Evolutionary conservation across 2,888 invertebrate species (phyloP).

Genomic region (Dichetophora obliterata): DNA sequence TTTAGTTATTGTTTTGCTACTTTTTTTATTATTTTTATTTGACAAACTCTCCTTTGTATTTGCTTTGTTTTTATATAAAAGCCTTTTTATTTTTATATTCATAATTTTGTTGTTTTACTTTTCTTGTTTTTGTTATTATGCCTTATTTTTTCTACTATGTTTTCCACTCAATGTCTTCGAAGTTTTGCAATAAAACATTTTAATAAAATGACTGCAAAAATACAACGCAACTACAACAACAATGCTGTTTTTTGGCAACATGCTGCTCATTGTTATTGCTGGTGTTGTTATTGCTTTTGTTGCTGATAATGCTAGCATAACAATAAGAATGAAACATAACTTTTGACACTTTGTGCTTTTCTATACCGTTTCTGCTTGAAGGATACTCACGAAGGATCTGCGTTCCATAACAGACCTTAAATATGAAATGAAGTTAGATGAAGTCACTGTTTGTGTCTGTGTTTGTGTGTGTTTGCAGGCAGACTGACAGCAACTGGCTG

Average conservation of each 20-base stretch:
- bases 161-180: constrained; percentile 4
- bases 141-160: not conserved
- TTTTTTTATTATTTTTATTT: not conserved
- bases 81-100: not conserved
- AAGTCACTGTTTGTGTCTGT: not conserved
- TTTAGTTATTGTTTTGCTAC: not conserved
- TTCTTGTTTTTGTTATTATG: not conserved
- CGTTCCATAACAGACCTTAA: not conserved
- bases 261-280: not conserved
- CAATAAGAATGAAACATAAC: not conserved
- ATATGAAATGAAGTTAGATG: not conserved
- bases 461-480: not conserved
- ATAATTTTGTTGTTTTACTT: not conserved
- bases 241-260: not conserved
- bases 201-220: constrained; percentile 24
- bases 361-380: not conserved
- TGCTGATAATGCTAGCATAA: not conserved
- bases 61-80: not conserved
- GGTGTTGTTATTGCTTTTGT: not conserved
- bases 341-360: not conserved
- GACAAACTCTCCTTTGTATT: not conserved
- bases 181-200: constrained; percentile 34
- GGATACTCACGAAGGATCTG: not conserved
- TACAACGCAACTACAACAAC: not conserved
- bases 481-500: not conserved